Base-by-base conservation (phyloP, 1,140 invertebrate species). In the Drosophila busckii region DNA sequence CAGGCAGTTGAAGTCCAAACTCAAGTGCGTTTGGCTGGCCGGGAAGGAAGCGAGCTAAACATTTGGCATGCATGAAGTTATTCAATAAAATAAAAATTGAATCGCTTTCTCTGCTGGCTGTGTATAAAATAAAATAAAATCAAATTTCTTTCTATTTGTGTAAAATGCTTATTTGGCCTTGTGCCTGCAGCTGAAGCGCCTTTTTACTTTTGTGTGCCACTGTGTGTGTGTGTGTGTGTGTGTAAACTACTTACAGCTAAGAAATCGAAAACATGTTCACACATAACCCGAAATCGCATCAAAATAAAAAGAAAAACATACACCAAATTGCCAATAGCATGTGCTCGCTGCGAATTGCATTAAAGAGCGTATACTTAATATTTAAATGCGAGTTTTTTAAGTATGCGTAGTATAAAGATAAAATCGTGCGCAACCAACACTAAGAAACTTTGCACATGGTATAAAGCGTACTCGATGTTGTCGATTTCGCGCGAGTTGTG, bases 61-160 rank as follows among this genome's bases (percentile, higher is more conserved):
- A 76, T 76, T 76, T 71, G 71, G 67, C 56, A 76, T 71, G 67
- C 71, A 80, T 71, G 73, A 71, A 78, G 73, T 78, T 78, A 78
- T 78, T 78, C 78, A 73, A 78, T 80, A 82, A 78, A 73, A 78
- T 78, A 78, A 78, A 78, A 78, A 82, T 73, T 78, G 73, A 78
- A 78, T 73, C 46, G 41, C 68, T 71, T 48, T 44, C 25, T 49
- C 35, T 28, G n/a, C n/a, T n/a, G n/a, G n/a, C n/a, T n/a, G n/a
- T n/a, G n/a, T n/a, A n/a, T n/a, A n/a, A n/a, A n/a, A n/a, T n/a
- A n/a, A 32, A 50, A 40, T 9, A 7, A 29, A 22, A 3, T 19
- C 38, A 34, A 25, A 38, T 62, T 42, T 34, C 31, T 44, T 69
- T 50, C 16, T 49, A 50, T 67, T 71, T 67, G 55, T 63, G 62